phyloP scores from a whole-genome alignment of 2,888 invertebrate species.

The Adelognathus sp. region DNA sequence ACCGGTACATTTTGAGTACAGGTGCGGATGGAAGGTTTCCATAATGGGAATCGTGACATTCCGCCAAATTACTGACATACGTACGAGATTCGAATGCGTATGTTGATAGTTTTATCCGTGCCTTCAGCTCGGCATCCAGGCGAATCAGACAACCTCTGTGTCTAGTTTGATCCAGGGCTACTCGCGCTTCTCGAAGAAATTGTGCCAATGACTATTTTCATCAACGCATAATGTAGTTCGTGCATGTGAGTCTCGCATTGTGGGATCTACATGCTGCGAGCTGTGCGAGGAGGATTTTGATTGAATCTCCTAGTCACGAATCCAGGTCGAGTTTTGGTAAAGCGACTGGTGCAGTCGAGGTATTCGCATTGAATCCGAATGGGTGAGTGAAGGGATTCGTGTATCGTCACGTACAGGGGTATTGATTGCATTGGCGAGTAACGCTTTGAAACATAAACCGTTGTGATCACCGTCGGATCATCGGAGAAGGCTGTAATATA shows the following conservation, averaged over 20 bases:
- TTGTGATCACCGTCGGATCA: background rate
- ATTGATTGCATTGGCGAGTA: background rate
- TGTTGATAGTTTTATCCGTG: background rate
- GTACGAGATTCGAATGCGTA: background rate
- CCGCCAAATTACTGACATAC: constrained; percentile 38
- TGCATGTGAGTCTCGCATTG: background rate
- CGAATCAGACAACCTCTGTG: too few relatives aligned
- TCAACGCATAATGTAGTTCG: too few relatives aligned
- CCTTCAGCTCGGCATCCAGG: background rate
- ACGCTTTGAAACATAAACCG: background rate
- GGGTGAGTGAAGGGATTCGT: too few relatives aligned
- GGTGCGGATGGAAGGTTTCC: background rate
- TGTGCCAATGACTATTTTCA: too few relatives aligned
- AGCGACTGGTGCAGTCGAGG: background rate
- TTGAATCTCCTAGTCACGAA: background rate
- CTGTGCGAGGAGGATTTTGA: background rate
- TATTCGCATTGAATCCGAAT: background rate
- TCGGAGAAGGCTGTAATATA: background rate
- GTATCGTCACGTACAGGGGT: background rate
- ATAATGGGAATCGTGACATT: constrained; percentile 10
- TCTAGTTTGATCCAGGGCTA: too few relatives aligned
- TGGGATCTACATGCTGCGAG: constrained; percentile 4
- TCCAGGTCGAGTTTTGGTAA: constrained; percentile 1
- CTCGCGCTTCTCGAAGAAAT: too few relatives aligned
- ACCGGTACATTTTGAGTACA: constrained; percentile 25